Evolutionary conservation across 2,888 invertebrate species (phyloP), one percentile per base, ranked within the genome.

Genomic region (Macaria notata): DNA sequence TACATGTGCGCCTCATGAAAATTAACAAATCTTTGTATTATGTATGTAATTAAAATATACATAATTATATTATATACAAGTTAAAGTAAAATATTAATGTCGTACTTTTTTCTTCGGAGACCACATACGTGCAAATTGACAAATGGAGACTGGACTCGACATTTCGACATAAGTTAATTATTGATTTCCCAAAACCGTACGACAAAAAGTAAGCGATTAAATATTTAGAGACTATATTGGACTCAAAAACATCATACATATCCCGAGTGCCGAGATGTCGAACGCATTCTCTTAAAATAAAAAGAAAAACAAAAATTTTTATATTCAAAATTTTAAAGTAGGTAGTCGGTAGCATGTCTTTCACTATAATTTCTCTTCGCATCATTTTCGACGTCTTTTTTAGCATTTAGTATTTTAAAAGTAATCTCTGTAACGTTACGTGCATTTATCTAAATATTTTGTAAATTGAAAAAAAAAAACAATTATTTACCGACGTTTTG

Each of bases 11-110:
- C 89, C 90, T 90, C 89, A 83, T 84, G 84, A 70, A 87, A 86
- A 83, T 84, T 87, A 87, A 88, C 83, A 84, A 85, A 76, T 90
- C 88, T 90, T 91, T 90, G 91, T 91, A 90, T 84, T 88, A 78
- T 87, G 85, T 89, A 87, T 88, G 86, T 89, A 89, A 88, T 83
- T 86, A 78, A 90, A 87, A 84, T 90, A 90, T 90, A 91, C 88
- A 90, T 88, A 71, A 75, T 70, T 77, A 87, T 88, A 88, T 87
- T 64, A 65, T 66, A 90, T 89, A 91, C 90, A 90, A 84, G 86
- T 88, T 88, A 73, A 73, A 72, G 67, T 77, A 79, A n/a, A 41
- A 41, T 70, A 76, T 72, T 81, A 84, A 84, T 84, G 84, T 87
- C 89, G 83, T 87, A 86, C 84, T 85, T 86, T 83, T 58, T 85